These are phyloP conservation scores for Protophormia terraenovae DNA, from an alignment of 2,888 invertebrate species.

Conservation along the genomic window DNA sequence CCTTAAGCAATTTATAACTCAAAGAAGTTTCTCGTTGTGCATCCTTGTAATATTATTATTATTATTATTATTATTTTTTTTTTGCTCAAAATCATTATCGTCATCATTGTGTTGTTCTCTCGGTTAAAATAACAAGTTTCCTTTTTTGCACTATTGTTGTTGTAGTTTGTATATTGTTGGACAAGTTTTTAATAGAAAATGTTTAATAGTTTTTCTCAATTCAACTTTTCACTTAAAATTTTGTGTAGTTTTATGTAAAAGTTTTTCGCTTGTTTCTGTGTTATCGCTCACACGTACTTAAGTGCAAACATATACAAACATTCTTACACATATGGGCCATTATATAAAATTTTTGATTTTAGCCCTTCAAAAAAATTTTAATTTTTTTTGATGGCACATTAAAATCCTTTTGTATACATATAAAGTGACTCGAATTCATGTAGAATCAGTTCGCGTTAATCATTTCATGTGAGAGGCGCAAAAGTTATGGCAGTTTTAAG, in stretches of 20 bases:
- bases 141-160: not conserved
- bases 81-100: constrained; percentile 47
- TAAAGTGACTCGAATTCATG: no score
- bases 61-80: not conserved
- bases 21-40: constrained; percentile 5
- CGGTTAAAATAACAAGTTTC: constrained; percentile 63
- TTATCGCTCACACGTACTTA: not conserved
- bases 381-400: no score
- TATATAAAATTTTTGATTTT: no score
- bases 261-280: constrained; percentile 16
- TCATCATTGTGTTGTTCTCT: constrained; percentile 59
- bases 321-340: no score
- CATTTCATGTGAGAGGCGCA: no score
- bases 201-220: constrained; percentile 67
- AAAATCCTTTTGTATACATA: no score
- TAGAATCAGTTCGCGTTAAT: no score
- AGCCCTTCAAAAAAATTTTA: no score
- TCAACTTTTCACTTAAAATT: constrained; percentile 63
- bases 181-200: constrained; percentile 67
- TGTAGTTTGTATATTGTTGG: constrained; percentile 16
- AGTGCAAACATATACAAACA: not conserved
- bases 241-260: constrained; percentile 41
- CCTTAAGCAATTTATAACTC: constrained; percentile 6
- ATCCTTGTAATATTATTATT: constrained; percentile 22
- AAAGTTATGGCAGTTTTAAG: no score